These are phyloP conservation scores for Apocrypta bakeri DNA, from an alignment of 1,140 invertebrate species.

Conservation along the genomic window DNA sequence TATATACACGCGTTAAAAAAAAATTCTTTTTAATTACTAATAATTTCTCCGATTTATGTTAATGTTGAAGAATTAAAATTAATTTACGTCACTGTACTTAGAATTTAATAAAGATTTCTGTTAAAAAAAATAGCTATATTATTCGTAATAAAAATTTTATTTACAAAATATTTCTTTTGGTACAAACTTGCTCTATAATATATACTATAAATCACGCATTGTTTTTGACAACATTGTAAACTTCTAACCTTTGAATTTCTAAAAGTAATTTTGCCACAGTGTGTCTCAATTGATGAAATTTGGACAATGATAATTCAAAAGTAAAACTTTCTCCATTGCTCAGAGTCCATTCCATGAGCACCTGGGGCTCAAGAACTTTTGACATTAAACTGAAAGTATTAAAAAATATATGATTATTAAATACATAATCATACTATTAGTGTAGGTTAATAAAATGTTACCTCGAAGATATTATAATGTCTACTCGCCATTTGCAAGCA, in stretches of 20 bases:
- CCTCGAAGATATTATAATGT: slow-evolving; percentile 70
- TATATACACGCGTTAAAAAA: not conserved
- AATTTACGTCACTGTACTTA: no score
- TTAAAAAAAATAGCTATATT: not conserved
- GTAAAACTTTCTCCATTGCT: slow-evolving; percentile 63
- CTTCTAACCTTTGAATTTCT: slow-evolving; percentile 66
- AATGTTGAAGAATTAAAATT: no score
- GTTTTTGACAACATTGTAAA: slow-evolving; percentile 61
- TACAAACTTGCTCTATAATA: not conserved
- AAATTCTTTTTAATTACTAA: not conserved
- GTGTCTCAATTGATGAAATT: slow-evolving; percentile 69
- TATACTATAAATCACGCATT: slow-evolving; percentile 29
- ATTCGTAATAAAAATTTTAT: slow-evolving; percentile 19
- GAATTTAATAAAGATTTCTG: no score
- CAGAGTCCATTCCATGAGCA: slow-evolving; percentile 71
- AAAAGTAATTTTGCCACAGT: slow-evolving; percentile 67
- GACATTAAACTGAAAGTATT: slow-evolving; percentile 63
- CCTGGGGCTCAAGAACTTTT: slow-evolving; percentile 67
- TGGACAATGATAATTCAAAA: slow-evolving; percentile 68
- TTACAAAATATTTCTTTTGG: slow-evolving; percentile 13
- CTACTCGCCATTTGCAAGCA: slow-evolving; percentile 67
- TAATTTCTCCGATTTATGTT: not conserved
- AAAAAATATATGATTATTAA: slow-evolving; percentile 2
- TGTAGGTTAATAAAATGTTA: slow-evolving; percentile 48
- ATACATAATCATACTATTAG: slow-evolving; percentile 22